Evolutionary conservation across 2,888 invertebrate genomes (phyloP), one percentile per base, ranked within the genome.

Genomic region (Bellardia bayeri): DNA sequence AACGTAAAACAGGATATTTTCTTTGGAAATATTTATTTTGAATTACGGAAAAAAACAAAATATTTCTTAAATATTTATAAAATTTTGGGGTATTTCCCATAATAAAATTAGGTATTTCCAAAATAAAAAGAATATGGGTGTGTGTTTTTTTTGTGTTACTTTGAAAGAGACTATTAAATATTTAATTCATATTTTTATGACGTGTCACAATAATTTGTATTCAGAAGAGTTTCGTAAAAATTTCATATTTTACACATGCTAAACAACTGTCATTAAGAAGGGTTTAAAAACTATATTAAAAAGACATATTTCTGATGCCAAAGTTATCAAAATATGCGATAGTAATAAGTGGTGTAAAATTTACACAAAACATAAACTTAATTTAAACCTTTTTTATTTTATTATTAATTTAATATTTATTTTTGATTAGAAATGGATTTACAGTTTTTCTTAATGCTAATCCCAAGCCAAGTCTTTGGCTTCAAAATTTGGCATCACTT

Each of bases 241-340:
- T 78, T 76, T 81, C 63, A 85, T 76, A 85, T 81, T 76, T 64
- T 66, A 82, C 63, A 82, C 71, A 58, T 72, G 40, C 42, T 66
- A 51, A 80, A 85, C 63, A 72, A 54, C 61, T 2, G 33, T 54
- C 56, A 61, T 61, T 71, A 71, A 75, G 75, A 37, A 63, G 14
- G 16, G 37, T 68, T 9, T 49, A 30, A 80, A 80, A 75, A 63
- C 51, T 80, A 54, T 75, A 63, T 23, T 14, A 16, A 33, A 51
- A 23, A 11, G 5, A 37, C 37, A 37, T n/a, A 42, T 56, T 61
- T 63, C 63, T 54, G 63, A 76, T n/a, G 14, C 37, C 16, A 16
- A 54, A 71, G 16, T 40, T 54, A 37, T 16, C 11, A 16, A 71
- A 56, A 71, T 54, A 30, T 30, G 23, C 13, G 23, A 9, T 42